phyloP scores from a whole-genome alignment of 2,888 invertebrate genomes.

The Antheraea assamensis region DNA sequence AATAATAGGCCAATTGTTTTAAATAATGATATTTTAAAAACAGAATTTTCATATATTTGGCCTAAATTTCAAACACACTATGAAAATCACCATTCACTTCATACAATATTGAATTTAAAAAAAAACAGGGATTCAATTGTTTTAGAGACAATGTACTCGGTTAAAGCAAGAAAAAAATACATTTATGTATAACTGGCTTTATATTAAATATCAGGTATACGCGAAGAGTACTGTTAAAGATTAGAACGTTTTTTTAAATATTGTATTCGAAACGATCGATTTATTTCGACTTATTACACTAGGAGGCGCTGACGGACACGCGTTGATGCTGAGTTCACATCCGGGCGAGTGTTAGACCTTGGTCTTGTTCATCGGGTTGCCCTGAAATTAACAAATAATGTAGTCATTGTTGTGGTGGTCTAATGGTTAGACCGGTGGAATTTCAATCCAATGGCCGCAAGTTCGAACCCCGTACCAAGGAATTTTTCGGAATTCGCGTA shows the following conservation, averaged over 20 bases:
- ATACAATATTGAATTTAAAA: not conserved
- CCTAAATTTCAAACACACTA: not conserved
- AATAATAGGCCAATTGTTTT: not conserved
- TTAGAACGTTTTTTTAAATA: not conserved
- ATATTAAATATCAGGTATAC: not conserved
- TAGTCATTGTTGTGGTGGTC: no score
- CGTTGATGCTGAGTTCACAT: not conserved
- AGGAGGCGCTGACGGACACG: not conserved
- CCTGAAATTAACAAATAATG: slow-evolving; percentile 52
- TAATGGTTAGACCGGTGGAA: no score
- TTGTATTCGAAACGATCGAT: not conserved
- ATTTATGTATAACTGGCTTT: not conserved
- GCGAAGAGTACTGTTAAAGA: not conserved
- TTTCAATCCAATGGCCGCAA: no score
- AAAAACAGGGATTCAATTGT: not conserved
- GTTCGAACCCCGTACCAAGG: no score
- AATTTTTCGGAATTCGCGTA: no score
- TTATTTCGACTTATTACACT: not conserved
- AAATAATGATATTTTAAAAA: not conserved
- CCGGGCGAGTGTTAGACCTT: slow-evolving; percentile 26
- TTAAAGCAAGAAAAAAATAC: not conserved
- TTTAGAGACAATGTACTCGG: not conserved
- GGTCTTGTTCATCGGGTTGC: slow-evolving; percentile 49
- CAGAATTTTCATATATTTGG: not conserved
- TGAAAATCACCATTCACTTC: not conserved